A percentile compares a stretch with the other conserved stretches of the same genome.
Conservation (phyloP, 2,888 invertebrate species). For the Sarcophaga subvicina region DNA sequence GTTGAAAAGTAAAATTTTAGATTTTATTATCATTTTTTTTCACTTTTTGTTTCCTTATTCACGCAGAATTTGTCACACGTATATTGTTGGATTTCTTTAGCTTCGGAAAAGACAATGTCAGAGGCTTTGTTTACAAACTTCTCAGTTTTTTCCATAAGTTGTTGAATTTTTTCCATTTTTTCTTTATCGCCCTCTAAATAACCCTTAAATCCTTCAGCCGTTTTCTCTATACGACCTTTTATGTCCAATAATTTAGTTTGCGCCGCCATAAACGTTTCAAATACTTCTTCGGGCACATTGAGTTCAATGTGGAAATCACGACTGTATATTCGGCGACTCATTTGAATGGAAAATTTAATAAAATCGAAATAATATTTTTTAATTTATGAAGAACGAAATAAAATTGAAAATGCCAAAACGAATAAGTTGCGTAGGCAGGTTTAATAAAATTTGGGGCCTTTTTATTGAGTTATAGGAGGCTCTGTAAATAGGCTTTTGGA, state of each 20-base stretch:
- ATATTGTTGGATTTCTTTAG: slow-evolving; percentile 43
- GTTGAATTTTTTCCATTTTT: slow-evolving; percentile 15
- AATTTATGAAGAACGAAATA: background rate
- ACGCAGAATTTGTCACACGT: slow-evolving; percentile 14
- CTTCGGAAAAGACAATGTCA: slow-evolving; percentile 20
- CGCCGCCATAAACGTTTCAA: slow-evolving; percentile 49
- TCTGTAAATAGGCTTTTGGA: too few species aligned
- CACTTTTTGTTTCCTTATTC: background rate
- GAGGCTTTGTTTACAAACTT: slow-evolving; percentile 16
- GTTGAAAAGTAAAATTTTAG: too few species aligned
- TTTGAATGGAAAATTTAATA: background rate
- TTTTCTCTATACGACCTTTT: slow-evolving; percentile 52
- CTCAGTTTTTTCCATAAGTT: slow-evolving; percentile 7
- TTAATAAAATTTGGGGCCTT: too few species aligned
- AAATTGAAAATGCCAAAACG: too few species aligned
- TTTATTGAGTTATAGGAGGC: too few species aligned
- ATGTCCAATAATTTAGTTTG: slow-evolving; percentile 57
- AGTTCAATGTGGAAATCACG: slow-evolving; percentile 60
- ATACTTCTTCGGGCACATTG: slow-evolving; percentile 46
- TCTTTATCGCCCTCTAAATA: slow-evolving; percentile 45
- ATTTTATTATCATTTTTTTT: too few species aligned
- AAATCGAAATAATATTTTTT: background rate
- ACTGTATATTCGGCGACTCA: slow-evolving; percentile 26
- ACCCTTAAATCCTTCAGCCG: slow-evolving; percentile 58
- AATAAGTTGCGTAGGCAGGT: too few species aligned